Percentiles rank a stretch among this genome's conserved stretches.
Conservation (phyloP, 2,113 vertebrate genomes). For the Daubentonia madagascariensis region DNA sequence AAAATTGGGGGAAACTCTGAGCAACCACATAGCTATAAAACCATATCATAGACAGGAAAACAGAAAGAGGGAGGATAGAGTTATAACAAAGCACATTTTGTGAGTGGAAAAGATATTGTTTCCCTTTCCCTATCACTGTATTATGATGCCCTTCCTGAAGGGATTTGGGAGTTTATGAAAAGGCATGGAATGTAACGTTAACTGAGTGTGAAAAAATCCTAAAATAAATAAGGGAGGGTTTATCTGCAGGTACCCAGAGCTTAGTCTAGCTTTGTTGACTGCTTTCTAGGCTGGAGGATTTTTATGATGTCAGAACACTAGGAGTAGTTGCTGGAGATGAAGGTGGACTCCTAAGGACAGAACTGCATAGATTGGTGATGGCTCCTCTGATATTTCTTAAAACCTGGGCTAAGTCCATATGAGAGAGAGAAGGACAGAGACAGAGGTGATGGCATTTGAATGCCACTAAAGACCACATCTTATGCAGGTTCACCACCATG, state of each 20-base stretch:
- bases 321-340: not conserved
- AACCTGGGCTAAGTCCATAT: not conserved
- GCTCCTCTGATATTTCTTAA: not conserved
- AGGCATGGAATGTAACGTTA: not conserved
- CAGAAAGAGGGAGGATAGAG: not conserved
- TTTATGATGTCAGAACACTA: not conserved
- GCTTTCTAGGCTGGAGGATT: not conserved
- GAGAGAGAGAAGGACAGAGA: not conserved
- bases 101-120: not conserved
- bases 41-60: not conserved
- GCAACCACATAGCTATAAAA: not conserved
- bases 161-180: not conserved
- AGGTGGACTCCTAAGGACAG: not conserved
- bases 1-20: not conserved
- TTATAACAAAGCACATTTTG: not conserved
- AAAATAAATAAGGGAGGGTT: not conserved
- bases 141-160: not conserved
- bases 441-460: not conserved
- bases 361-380: not conserved
- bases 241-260: not conserved
- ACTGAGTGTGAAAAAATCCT: not conserved
- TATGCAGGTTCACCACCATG: no score
- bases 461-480: slow-evolving; percentile 65
- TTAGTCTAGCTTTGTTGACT: not conserved
- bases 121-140: not conserved